A percentile compares a stretch with the other conserved stretches of the same genome.
Evolutionary conservation across 2,113 vertebrate species (phyloP).

Genomic region (Cavia aperea): DNA sequence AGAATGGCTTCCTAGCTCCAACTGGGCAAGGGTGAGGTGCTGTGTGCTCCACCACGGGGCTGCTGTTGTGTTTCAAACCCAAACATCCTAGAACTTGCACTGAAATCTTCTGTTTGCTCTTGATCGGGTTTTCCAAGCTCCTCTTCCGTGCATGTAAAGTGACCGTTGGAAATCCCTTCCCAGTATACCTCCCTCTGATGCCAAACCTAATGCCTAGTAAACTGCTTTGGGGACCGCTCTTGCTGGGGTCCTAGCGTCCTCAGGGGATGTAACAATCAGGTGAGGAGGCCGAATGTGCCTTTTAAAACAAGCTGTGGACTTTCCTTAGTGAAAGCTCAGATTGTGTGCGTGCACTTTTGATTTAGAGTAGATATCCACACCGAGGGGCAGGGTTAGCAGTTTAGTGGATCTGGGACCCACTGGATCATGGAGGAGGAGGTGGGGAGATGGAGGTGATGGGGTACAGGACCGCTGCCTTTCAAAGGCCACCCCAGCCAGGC

Average conservation of each 20-base stretch:
- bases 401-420: neutral
- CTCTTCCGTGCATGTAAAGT: neutral
- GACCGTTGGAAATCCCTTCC: neutral
- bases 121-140: neutral
- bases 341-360: neutral
- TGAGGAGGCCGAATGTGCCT: neutral
- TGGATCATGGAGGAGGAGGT: neutral
- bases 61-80: neutral
- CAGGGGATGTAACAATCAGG: neutral
- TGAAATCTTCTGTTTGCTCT: neutral
- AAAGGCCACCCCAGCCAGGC: neutral
- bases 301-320: neutral
- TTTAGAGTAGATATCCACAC: rapidly evolving
- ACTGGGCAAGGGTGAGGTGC: neutral
- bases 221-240: rapidly evolving
- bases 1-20: neutral
- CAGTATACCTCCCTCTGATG: neutral
- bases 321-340: neutral
- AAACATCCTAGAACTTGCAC: neutral
- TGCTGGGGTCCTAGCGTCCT: rapidly evolving
- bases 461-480: too few species aligned
- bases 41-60: neutral
- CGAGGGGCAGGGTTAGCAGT: neutral
- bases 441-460: neutral
- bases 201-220: rapidly evolving